These are phyloP conservation scores for Columba guinea DNA, from an alignment of 2,797 vertebrate species.

Conservation along the genomic window DNA sequence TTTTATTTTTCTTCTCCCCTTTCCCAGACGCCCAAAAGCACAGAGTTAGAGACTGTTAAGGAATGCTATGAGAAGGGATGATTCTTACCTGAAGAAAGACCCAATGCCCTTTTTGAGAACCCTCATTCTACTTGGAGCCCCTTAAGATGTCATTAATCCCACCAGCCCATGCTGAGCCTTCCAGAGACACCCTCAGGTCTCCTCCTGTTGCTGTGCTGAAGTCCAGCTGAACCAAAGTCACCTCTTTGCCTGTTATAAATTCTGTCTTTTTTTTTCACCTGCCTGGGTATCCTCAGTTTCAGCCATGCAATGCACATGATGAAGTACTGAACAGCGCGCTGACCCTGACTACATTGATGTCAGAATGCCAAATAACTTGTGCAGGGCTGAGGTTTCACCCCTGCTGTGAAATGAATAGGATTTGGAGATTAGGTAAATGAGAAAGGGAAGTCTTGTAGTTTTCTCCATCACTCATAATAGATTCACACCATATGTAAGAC, in stretches of 20 bases:
- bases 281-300: not conserved
- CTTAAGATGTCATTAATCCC: not conserved
- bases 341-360: not conserved
- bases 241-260: not conserved
- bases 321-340: not conserved
- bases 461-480: not conserved
- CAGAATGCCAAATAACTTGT: not conserved
- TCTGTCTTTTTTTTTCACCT: not conserved
- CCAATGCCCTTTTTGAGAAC: not conserved
- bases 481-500: not conserved
- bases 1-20: not conserved
- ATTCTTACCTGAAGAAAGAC: not conserved
- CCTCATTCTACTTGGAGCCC: not conserved
- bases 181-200: not conserved
- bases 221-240: not conserved
- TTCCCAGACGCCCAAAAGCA: not conserved
- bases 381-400: not conserved
- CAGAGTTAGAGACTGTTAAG: not conserved
- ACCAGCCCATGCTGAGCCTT: not conserved
- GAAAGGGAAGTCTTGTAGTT: not conserved
- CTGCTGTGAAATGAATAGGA: constrained; percentile 7
- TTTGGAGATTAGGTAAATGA: constrained; percentile 35
- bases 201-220: not conserved
- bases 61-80: not conserved
- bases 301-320: not conserved